Conservation (phyloP, 2,113 vertebrate species). For the Lamprologus tigripictilis region DNA sequence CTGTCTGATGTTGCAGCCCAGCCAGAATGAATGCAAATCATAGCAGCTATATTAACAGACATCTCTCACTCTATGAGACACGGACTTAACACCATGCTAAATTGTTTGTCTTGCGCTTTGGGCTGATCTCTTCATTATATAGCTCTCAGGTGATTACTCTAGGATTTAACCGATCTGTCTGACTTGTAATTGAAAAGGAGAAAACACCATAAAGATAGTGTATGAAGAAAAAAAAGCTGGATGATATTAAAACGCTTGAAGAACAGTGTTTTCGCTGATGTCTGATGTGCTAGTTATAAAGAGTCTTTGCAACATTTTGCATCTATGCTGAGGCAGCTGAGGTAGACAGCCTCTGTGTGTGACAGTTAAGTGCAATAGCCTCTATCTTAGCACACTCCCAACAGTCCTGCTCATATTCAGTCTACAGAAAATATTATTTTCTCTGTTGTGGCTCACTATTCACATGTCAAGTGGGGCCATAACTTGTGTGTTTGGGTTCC, state of each 20-base stretch:
- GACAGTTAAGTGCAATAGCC: not conserved
- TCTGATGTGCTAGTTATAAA: not conserved
- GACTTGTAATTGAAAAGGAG: constrained; percentile 71
- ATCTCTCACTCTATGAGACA: constrained; percentile 70
- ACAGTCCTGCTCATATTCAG: not conserved
- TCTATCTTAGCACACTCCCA: not conserved
- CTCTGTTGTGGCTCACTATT: constrained; percentile 8
- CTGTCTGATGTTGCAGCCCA: constrained; percentile 69
- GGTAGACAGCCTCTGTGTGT: not conserved
- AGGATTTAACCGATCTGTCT: constrained; percentile 74
- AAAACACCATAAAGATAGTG: constrained; percentile 62
- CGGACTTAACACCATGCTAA: constrained; percentile 67
- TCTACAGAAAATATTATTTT: not conserved
- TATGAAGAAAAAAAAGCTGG: not conserved
- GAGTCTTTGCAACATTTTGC: not conserved
- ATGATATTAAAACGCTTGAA: not conserved
- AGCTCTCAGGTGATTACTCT: constrained; percentile 69
- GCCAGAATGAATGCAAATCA: constrained; percentile 60
- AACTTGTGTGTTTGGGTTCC: constrained; percentile 33
- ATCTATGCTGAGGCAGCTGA: not conserved
- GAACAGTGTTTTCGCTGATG: not conserved
- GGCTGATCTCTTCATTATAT: constrained; percentile 81
- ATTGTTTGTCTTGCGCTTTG: constrained; percentile 74
- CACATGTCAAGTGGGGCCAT: constrained; percentile 60
- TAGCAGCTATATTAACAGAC: constrained; percentile 73